Conservation (phyloP, 2,113 vertebrate species). For the Oreochromis tanganicae region DNA sequence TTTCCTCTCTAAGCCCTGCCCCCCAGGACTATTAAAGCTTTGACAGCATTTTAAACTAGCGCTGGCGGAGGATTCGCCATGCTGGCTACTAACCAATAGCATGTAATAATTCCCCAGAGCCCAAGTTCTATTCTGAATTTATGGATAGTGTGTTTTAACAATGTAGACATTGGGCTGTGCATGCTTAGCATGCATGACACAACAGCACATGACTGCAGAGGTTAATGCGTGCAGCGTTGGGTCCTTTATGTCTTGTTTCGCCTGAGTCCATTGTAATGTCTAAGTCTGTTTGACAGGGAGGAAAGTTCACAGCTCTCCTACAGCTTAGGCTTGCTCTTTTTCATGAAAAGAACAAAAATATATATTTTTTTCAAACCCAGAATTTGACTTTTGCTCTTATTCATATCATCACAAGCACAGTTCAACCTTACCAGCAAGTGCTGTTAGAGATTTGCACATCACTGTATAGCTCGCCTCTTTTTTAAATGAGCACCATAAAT, state of each 20-base stretch:
- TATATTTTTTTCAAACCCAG: not conserved
- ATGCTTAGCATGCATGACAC: slow-evolving; percentile 45
- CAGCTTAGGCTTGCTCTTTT: not conserved
- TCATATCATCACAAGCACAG: not conserved
- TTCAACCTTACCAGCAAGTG: not conserved
- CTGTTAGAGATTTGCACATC: not conserved
- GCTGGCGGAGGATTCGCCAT: slow-evolving; percentile 41
- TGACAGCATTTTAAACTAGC: slow-evolving; percentile 58
- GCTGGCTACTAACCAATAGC: slow-evolving; percentile 49
- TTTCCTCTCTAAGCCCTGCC: slow-evolving; percentile 30
- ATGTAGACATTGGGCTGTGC: slow-evolving; percentile 5
- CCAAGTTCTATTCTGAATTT: not conserved
- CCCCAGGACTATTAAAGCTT: slow-evolving; percentile 49
- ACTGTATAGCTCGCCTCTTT: not conserved
- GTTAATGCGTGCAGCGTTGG: slow-evolving; percentile 33
- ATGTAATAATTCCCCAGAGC: slow-evolving; percentile 36
- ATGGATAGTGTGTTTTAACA: slow-evolving; percentile 11
- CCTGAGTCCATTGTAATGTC: slow-evolving; percentile 44
- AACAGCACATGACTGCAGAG: slow-evolving; percentile 40
- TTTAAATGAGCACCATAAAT: not conserved
- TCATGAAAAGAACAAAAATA: not conserved
- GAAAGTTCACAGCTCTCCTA: slow-evolving; percentile 26
- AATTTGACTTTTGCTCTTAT: not conserved
- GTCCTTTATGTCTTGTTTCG: slow-evolving; percentile 44
- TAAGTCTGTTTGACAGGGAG: slow-evolving; percentile 38